Percentiles rank a stretch among this genome's conserved stretches.
phyloP scores from a whole-genome alignment of 2,113 vertebrate species.

The Stegastes partitus region DNA sequence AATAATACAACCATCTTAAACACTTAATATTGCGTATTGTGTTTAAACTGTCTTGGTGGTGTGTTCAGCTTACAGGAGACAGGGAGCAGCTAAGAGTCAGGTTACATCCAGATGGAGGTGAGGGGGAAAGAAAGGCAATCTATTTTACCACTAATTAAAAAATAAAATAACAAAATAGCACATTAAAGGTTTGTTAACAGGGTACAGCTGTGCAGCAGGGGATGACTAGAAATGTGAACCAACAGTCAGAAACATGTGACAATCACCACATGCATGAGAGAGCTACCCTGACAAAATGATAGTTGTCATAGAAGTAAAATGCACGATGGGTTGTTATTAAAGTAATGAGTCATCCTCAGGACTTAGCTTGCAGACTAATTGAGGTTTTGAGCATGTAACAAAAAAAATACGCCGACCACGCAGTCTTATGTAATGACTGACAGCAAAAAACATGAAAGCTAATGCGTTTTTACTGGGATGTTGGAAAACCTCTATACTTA shows the following conservation, averaged over 20 bases:
- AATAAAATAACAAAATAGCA: neutral
- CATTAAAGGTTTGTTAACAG: neutral
- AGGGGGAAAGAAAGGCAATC: neutral
- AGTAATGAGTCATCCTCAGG: constrained; percentile 50
- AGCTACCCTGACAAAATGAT: constrained; percentile 42
- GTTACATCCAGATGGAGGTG: constrained; percentile 48
- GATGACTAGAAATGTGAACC: neutral
- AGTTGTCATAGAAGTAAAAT: constrained; percentile 59
- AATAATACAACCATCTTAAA: neutral
- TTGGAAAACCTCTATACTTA: constrained; percentile 11
- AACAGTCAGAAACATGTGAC: neutral
- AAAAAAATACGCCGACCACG: constrained; percentile 28
- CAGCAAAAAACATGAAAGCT: constrained; percentile 39
- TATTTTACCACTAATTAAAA: neutral
- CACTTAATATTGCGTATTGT: too few species aligned
- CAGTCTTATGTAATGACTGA: constrained; percentile 53
- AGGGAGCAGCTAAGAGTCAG: constrained; percentile 39
- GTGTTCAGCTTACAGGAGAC: constrained; percentile 31
- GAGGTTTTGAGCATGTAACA: constrained; percentile 36
- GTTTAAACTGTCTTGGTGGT: constrained; percentile 2
- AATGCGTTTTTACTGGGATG: constrained; percentile 20
- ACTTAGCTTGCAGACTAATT: constrained; percentile 41
- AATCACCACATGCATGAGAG: constrained; percentile 37
- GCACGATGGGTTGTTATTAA: constrained; percentile 46
- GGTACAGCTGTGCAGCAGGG: too few species aligned